Conservation (phyloP, 2,888 invertebrate species). For the Xanthia icteritia region DNA sequence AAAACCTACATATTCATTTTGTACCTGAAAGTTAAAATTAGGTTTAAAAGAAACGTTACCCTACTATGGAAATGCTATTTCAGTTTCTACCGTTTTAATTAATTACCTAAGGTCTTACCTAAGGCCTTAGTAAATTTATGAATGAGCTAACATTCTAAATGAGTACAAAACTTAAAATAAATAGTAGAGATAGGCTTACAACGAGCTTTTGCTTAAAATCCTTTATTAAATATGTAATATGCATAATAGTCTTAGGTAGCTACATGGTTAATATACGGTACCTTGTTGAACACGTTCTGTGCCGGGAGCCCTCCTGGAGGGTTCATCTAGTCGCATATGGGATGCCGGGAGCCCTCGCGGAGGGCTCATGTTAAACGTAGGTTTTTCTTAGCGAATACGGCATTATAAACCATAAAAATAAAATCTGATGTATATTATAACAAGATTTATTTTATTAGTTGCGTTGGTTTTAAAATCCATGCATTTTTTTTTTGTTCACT, state of each 20-base stretch:
- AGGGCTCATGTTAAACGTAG: too few relatives aligned
- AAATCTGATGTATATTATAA: too few relatives aligned
- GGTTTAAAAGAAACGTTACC: not conserved
- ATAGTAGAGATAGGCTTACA: not conserved
- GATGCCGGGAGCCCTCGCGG: too few relatives aligned
- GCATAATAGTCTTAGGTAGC: not conserved
- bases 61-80: not conserved
- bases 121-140: not conserved
- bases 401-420: too few relatives aligned
- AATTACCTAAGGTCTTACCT: not conserved
- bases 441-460: too few relatives aligned
- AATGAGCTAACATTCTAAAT: conserved; percentile 4
- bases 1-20: not conserved
- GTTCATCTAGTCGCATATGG: too few relatives aligned
- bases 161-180: conserved; percentile 3
- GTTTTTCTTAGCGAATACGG: too few relatives aligned
- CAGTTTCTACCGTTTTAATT: conserved; percentile 8
- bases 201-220: conserved; percentile 3
- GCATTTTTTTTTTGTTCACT: too few relatives aligned
- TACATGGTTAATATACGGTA: not conserved
- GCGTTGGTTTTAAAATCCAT: too few relatives aligned
- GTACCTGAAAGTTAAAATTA: conserved; percentile 25
- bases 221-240: conserved; percentile 6
- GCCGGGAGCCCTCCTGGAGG: too few relatives aligned
- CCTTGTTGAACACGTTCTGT: not conserved